Evolutionary conservation across 2,113 vertebrate species (phyloP).

Genomic region (Smithornis capensis): DNA sequence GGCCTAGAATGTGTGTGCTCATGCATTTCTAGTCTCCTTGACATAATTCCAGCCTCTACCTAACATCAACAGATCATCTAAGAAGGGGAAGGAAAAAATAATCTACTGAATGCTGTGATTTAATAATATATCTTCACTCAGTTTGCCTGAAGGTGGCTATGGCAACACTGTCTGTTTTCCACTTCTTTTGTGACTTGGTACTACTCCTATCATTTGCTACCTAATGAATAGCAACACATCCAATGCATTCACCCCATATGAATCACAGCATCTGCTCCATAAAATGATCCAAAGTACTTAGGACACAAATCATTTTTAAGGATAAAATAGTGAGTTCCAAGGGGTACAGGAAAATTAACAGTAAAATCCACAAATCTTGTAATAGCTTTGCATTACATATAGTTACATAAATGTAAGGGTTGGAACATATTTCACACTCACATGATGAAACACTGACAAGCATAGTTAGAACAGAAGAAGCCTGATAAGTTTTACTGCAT

Average conservation of each 20-base stretch:
- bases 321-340: neutral
- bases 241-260: neutral
- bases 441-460: slow-evolving; percentile 61
- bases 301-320: neutral
- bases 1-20: neutral
- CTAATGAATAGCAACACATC: neutral
- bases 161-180: neutral
- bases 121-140: neutral
- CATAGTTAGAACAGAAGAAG: slow-evolving; percentile 47
- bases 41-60: neutral
- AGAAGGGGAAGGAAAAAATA: neutral
- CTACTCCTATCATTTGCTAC: neutral
- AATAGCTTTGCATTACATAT: slow-evolving; percentile 43
- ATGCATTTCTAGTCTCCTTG: neutral
- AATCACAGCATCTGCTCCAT: neutral
- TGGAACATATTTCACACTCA: slow-evolving; percentile 64
- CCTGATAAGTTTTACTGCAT: slow-evolving; percentile 41
- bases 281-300: neutral
- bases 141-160: neutral
- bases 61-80: neutral
- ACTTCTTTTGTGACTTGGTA: neutral
- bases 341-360: slow-evolving; percentile 6
- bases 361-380: slow-evolving; percentile 18
- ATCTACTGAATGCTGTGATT: neutral
- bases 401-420: slow-evolving; percentile 55